phyloP scores from a whole-genome alignment of 2,113 vertebrate species.

The Alces alces region DNA sequence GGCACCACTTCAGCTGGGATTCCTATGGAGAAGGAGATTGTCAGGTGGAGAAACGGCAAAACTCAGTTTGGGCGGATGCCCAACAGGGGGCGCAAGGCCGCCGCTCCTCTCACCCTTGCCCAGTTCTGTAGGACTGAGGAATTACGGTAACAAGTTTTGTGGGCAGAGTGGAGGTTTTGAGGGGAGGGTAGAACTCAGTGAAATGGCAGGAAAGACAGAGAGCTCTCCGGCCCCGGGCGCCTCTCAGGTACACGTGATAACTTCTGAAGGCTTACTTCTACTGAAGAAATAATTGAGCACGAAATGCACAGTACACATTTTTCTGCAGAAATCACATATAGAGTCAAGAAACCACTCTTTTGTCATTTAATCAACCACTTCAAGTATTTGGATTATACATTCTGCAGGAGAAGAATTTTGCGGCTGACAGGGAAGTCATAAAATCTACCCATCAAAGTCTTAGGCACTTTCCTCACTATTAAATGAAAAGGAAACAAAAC shows the following conservation, averaged over 20 bases:
- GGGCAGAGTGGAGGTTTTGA: not conserved
- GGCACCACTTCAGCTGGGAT: not conserved
- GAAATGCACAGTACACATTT: not conserved
- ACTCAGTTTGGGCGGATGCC: not conserved
- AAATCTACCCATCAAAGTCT: not conserved
- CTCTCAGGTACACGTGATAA: not conserved
- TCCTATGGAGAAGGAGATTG: not conserved
- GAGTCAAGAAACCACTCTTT: not conserved
- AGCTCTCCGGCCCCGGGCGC: not conserved
- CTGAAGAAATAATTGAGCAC: not conserved
- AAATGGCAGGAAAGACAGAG: not conserved
- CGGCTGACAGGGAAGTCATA: not conserved
- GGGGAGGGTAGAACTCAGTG: not conserved
- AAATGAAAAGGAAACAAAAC: not conserved
- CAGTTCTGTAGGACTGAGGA: not conserved
- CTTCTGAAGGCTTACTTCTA: not conserved
- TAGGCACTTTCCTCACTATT: not conserved
- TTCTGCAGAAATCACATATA: not conserved
- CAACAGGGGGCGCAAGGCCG: not conserved
- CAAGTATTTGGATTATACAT: not conserved
- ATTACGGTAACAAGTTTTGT: not conserved
- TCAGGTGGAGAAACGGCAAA: not conserved
- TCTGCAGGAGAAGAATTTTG: not conserved
- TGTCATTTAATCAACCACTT: not conserved
- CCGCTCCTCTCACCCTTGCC: no score